Percentiles rank a stretch among this genome's conserved stretches.
phyloP scores from a whole-genome alignment of 2,797 vertebrate species.

The Dipus sagitta region DNA sequence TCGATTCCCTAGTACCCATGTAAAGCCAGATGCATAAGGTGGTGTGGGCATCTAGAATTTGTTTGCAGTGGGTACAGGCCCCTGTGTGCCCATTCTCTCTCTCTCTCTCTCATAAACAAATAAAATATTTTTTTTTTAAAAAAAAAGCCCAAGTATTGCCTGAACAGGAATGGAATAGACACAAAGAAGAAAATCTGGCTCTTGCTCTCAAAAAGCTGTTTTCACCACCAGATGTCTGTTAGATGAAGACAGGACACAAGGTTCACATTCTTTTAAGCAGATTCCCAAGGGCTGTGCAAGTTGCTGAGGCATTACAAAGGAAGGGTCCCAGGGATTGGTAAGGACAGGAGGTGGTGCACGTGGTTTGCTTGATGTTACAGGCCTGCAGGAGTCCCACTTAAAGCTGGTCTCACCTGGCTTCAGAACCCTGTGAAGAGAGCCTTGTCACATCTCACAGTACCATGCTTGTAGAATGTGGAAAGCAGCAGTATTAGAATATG shows the following conservation, averaged over 20 bases:
- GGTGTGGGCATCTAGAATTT: too few relatives aligned
- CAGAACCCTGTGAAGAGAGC: not conserved
- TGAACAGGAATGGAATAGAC: not conserved
- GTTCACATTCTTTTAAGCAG: not conserved
- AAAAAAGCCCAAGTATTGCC: not conserved
- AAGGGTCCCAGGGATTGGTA: not conserved
- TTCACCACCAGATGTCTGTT: not conserved
- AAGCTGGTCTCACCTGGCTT: fast-evolving
- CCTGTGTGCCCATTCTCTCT: too few relatives aligned
- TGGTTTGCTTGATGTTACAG: fast-evolving
- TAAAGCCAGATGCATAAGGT: too few relatives aligned
- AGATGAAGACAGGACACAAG: not conserved
- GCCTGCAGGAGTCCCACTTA: not conserved
- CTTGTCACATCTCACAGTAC: not conserved
- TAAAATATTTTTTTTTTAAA: too few relatives aligned
- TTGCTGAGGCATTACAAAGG: not conserved
- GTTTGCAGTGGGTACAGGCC: too few relatives aligned
- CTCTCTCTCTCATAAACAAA: too few relatives aligned
- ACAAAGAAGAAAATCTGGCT: not conserved
- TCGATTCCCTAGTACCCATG: too few relatives aligned
- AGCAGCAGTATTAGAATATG: not conserved
- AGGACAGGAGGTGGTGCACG: fast-evolving
- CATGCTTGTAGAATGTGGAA: fast-evolving
- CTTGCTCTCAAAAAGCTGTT: not conserved
- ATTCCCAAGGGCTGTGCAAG: not conserved